A percentile compares a stretch with the other conserved stretches of the same genome.
These are phyloP conservation scores for Florisuga fusca DNA, from an alignment of 2,797 vertebrate genomes.

Conservation along the genomic window DNA sequence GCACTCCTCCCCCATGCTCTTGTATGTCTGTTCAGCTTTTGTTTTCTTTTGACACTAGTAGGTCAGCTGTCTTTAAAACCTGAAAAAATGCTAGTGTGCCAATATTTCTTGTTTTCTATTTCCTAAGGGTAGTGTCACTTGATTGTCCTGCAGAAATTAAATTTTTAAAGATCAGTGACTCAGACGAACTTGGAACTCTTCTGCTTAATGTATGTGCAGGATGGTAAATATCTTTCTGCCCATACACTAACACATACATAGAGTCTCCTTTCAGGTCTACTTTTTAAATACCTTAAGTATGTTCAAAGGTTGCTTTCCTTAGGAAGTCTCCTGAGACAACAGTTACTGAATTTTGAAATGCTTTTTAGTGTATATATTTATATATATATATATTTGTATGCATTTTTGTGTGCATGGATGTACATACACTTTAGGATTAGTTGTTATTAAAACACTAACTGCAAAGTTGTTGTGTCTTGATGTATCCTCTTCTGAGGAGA, in stretches of 20 bases:
- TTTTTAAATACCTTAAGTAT: not conserved
- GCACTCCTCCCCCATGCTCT: not conserved
- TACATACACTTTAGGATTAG: not conserved
- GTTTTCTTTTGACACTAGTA: slow-evolving; percentile 64
- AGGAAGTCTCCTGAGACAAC: not conserved
- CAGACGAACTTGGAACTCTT: not conserved
- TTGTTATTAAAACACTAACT: not conserved
- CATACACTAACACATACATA: not conserved
- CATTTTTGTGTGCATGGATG: not conserved
- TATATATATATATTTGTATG: not conserved
- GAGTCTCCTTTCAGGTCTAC: not conserved
- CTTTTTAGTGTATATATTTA: not conserved
- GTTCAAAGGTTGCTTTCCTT: not conserved
- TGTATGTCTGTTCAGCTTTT: slow-evolving; percentile 42
- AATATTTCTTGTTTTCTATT: slow-evolving; percentile 53
- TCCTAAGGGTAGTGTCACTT: slow-evolving; percentile 17
- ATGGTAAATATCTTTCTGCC: not conserved
- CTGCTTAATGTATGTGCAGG: not conserved
- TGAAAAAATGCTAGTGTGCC: slow-evolving; percentile 49
- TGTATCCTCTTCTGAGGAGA: not conserved
- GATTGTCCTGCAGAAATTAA: slow-evolving; percentile 28
- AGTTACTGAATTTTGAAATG: not conserved
- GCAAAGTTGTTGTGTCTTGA: not conserved
- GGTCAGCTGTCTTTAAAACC: slow-evolving; percentile 63
- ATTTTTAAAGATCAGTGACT: not conserved